phyloP scores from a whole-genome alignment of 2,888 invertebrate genomes.

The Nomada ruficornis region DNA sequence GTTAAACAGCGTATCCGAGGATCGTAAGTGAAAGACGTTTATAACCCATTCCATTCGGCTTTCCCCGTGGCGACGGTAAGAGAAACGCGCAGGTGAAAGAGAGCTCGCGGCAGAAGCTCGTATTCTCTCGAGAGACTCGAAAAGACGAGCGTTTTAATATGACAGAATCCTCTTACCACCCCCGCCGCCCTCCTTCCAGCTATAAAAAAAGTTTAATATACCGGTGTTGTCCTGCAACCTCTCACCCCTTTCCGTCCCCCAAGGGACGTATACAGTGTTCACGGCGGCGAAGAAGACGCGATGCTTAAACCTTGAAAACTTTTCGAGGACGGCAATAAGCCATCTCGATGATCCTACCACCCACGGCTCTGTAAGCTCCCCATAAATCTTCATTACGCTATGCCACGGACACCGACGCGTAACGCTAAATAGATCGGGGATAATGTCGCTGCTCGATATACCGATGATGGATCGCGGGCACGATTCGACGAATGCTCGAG shows the following conservation, averaged over 20 bases:
- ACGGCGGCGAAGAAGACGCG: background rate
- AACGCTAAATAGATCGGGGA: slow-evolving; percentile 63
- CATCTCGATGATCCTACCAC: slow-evolving; percentile 75
- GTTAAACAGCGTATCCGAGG: background rate
- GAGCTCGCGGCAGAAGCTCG: slow-evolving; percentile 1
- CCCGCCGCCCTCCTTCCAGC: slow-evolving; percentile 3
- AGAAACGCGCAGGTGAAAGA: slow-evolving; percentile 41
- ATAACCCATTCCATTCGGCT: slow-evolving; percentile 10
- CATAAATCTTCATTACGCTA: slow-evolving; percentile 81
- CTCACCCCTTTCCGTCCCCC: slow-evolving; percentile 6
- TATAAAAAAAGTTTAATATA: slow-evolving; percentile 80
- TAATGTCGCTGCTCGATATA: slow-evolving; percentile 55
- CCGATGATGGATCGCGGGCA: slow-evolving; percentile 63
- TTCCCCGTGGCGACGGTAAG: background rate
- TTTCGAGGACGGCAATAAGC: slow-evolving; percentile 79
- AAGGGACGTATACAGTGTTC: slow-evolving; percentile 35
- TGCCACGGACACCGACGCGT: slow-evolving; percentile 62
- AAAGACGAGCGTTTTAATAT: slow-evolving; percentile 66
- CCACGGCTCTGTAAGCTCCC: slow-evolving; percentile 65
- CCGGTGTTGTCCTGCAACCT: slow-evolving; percentile 64
- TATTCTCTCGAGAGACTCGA: slow-evolving; percentile 25
- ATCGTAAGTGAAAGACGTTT: background rate
- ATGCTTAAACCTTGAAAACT: slow-evolving; percentile 75
- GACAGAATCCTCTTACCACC: slow-evolving; percentile 75
- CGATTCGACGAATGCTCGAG: slow-evolving; percentile 40